Base-by-base conservation (phyloP, 2,113 vertebrate genomes). In the Pseudopipra pipra region DNA sequence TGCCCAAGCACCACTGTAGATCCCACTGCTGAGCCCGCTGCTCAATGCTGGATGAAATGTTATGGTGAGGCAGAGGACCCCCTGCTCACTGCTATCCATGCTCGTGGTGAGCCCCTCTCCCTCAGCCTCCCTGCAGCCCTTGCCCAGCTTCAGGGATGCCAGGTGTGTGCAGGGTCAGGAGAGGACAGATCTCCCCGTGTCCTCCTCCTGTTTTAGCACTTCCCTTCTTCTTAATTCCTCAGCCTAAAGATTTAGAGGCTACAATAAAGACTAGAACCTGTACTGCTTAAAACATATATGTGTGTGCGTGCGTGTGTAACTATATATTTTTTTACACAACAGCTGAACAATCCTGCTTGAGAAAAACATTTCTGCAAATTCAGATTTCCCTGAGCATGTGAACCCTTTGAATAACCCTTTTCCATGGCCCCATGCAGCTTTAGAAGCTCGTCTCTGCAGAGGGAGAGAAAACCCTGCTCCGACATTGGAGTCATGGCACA, bases 41-140 rank as follows among this genome's bases (percentile, higher is more conserved):
- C 84, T 85, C 1, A 0, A 14, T 5, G 1, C 65, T 49, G 43
- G 85, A 61, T 17, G 1, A 25, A 51, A 54, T 6, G 3, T 21
- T 83, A 41, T 22, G 70, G 58, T 3, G 62, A 61, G 20, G 37
- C 51, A 80, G 62, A 49, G 62, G 61, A 65, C 27, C 39, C 8
- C 23, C 51, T 39, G 43, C 8, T 2, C 2, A 33, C 0, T 0
- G 33, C 54, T 16, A 35, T 47, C 33, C 14, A 2, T 0, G 3
- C 2, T 2, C 47, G 17, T 7, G 67, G 56, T 3, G 13, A 24
- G 55, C 37, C 31, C 15, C 35, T 51, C 43, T 58, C 31, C n/a
- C 16, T 47, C 30, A 19, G 31, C 35, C 68, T 46, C 65, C 43
- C 77, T 1, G 9, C 67, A 33, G 52, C 73, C 51, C 43, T 65